A percentile compares a stretch with the other conserved stretches of the same genome.
Conservation (phyloP, 2,113 vertebrate genomes). For the Calidris pygmaea region DNA sequence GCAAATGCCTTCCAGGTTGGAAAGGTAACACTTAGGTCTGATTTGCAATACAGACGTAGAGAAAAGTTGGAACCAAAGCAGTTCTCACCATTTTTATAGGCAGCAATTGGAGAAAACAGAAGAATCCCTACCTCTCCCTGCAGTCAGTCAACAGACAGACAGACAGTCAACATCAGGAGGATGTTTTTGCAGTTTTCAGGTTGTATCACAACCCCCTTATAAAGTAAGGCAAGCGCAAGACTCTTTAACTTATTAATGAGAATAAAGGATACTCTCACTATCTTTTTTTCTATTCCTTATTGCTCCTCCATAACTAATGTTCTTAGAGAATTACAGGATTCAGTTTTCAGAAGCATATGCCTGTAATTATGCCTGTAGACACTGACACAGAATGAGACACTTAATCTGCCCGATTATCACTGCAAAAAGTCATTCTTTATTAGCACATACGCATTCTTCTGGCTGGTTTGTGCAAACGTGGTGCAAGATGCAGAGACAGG, state of each 20-base stretch:
- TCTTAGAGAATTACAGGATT: not conserved
- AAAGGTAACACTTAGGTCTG: not conserved
- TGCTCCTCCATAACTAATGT: not conserved
- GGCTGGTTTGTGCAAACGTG: not conserved
- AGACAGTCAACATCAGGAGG: not conserved
- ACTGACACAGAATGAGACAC: not conserved
- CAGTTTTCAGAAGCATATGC: not conserved
- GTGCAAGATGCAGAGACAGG: rapidly evolving
- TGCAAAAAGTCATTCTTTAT: not conserved
- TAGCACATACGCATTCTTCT: not conserved
- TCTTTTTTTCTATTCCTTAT: not conserved
- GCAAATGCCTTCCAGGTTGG: not conserved
- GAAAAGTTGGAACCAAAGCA: not conserved
- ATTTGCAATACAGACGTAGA: not conserved
- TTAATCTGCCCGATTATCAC: not conserved
- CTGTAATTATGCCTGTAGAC: not conserved
- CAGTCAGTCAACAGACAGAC: not conserved
- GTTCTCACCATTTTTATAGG: not conserved
- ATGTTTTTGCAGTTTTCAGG: not conserved
- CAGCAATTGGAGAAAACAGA: not conserved
- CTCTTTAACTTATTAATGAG: not conserved
- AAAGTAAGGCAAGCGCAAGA: not conserved
- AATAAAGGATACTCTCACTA: not conserved
- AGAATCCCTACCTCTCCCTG: not conserved
- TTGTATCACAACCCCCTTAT: not conserved